Evolutionary conservation across 2,113 vertebrate genomes (phyloP).

Genomic region (Turdus rufiventris): DNA sequence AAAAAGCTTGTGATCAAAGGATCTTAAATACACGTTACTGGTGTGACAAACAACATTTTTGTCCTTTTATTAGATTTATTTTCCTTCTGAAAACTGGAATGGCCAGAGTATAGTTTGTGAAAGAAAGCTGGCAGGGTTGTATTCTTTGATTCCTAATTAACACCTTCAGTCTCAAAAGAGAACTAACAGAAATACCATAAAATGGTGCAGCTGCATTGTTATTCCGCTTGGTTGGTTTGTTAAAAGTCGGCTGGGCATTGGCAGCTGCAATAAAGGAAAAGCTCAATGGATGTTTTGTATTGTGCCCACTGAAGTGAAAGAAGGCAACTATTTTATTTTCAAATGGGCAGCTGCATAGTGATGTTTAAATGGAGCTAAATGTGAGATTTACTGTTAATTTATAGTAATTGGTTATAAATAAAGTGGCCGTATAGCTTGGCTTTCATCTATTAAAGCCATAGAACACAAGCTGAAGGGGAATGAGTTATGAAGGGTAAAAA

Average conservation of each 20-base stretch:
- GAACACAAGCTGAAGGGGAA: slow-evolving; percentile 23
- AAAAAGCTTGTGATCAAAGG: slow-evolving; percentile 75
- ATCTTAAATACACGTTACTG: slow-evolving; percentile 77
- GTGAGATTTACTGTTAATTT: slow-evolving; percentile 83
- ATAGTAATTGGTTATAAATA: slow-evolving; percentile 79
- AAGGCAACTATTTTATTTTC: slow-evolving; percentile 86
- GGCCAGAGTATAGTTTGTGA: slow-evolving; percentile 73
- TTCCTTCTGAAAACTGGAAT: slow-evolving; percentile 77
- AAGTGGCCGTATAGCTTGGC: slow-evolving; percentile 56
- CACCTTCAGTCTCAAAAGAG: slow-evolving; percentile 80
- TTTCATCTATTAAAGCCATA: slow-evolving; percentile 41
- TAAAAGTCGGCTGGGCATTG: slow-evolving; percentile 83
- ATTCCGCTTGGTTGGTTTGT: slow-evolving; percentile 85
- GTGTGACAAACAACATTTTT: slow-evolving; percentile 83
- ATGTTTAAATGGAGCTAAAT: slow-evolving; percentile 81
- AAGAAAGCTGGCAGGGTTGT: slow-evolving; percentile 77
- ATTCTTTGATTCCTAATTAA: slow-evolving; percentile 87
- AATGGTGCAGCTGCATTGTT: slow-evolving; percentile 88
- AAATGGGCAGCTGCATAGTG: slow-evolving; percentile 82
- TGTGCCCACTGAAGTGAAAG: slow-evolving; percentile 80
- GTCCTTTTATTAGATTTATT: slow-evolving; percentile 84
- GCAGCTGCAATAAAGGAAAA: slow-evolving; percentile 79
- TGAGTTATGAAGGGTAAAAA: slow-evolving; percentile 25
- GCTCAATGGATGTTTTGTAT: slow-evolving; percentile 86
- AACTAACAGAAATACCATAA: slow-evolving; percentile 80